These are phyloP conservation scores for Heliconius eleuchia DNA, from an alignment of 1,140 invertebrate species.

Conservation along the genomic window DNA sequence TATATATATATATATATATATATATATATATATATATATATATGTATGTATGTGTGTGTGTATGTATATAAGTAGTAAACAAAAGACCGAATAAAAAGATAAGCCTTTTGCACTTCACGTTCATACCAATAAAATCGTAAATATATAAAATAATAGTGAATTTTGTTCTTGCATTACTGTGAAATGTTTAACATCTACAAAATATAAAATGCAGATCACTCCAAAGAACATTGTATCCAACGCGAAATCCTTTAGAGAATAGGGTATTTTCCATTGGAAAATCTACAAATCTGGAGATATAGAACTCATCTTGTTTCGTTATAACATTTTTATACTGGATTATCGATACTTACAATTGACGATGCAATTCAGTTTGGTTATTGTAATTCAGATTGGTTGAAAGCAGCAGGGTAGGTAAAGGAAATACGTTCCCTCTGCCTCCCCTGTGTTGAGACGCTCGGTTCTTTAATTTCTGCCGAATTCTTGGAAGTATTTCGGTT, in stretches of 20 bases:
- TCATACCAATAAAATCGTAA: background rate
- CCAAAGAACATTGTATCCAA: constrained; percentile 1
- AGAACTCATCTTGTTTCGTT: background rate
- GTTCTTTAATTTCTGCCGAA: no score
- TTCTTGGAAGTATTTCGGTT: no score
- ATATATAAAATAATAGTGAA: background rate
- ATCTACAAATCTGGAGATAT: background rate
- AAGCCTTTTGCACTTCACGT: background rate
- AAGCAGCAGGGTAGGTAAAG: no score
- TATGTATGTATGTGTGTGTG: no score
- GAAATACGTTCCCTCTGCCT: no score
- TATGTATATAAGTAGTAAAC: no score
- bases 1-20: no score
- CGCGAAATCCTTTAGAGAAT: constrained; percentile 18
- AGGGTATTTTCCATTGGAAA: constrained; percentile 17
- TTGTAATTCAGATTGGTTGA: no score
- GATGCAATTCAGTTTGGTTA: no score
- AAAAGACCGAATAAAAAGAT: background rate
- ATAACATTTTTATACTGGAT: background rate
- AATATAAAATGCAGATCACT: background rate
- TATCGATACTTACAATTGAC: no score
- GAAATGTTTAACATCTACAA: background rate
- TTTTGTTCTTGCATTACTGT: background rate
- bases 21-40: no score
- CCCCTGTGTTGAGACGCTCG: no score